phyloP scores from a whole-genome alignment of 2,113 vertebrate genomes.

The Calidris pygmaea region DNA sequence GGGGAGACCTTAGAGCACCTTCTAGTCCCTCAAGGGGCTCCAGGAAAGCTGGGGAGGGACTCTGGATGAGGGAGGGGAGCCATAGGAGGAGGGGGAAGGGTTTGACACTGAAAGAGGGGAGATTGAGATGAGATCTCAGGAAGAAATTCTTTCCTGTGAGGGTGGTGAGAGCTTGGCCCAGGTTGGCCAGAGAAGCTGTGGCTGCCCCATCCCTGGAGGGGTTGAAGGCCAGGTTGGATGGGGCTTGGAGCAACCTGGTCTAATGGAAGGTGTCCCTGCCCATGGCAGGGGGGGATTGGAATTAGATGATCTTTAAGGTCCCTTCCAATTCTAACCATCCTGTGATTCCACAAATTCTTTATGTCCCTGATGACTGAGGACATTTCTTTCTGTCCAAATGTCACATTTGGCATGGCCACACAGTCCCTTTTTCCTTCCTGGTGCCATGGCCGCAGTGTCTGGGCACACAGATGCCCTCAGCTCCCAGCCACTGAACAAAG shows the following conservation, averaged over 20 bases:
- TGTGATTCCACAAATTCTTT: not conserved
- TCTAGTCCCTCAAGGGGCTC: not conserved
- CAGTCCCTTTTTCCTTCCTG: accelerated
- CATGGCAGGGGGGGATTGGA: not conserved
- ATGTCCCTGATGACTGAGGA: not conserved
- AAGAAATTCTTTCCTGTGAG: not conserved
- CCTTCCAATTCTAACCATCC: not conserved
- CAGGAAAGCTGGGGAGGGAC: not conserved
- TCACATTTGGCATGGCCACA: not conserved
- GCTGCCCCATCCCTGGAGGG: not conserved
- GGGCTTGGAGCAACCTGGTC: not conserved
- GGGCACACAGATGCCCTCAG: not conserved
- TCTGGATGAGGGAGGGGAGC: not conserved
- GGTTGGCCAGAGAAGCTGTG: not conserved
- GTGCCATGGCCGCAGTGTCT: accelerated
- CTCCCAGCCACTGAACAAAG: no score
- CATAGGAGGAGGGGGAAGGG: accelerated
- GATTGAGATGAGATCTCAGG: not conserved
- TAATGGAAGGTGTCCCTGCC: not conserved
- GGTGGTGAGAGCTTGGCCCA: not conserved
- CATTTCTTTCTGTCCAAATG: not conserved
- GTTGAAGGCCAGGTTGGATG: not conserved
- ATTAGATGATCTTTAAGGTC: not conserved
- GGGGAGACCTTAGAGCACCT: not conserved
- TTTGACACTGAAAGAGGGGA: not conserved